These are phyloP conservation scores for Zosterops pallidus DNA, from an alignment of 2,113 vertebrate genomes.

Conservation along the genomic window DNA sequence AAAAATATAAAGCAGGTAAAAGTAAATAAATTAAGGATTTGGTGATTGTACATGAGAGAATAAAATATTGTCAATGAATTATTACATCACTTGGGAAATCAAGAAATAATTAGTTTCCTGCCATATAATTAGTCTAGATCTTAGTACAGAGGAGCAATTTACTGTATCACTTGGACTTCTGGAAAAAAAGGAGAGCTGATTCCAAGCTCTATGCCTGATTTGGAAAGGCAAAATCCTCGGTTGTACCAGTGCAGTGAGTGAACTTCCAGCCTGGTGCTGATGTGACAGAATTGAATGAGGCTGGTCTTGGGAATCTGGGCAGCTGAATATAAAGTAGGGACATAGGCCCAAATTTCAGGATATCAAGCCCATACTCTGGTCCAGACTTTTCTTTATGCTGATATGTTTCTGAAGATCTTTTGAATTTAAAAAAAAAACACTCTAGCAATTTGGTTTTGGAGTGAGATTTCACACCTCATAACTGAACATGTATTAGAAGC, in stretches of 20 bases:
- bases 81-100: neutral
- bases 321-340: neutral
- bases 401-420: neutral
- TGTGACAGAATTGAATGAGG: neutral
- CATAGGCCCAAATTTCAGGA: neutral
- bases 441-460: neutral
- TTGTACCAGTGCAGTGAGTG: neutral
- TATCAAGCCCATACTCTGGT: neutral
- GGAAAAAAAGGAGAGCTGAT: neutral
- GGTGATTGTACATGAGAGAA: neutral
- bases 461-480: constrained; percentile 26
- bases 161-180: neutral
- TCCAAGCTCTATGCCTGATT: neutral
- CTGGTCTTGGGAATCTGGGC: neutral
- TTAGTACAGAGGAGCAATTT: neutral
- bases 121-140: neutral
- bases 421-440: neutral
- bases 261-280: neutral
- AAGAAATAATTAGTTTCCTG: neutral
- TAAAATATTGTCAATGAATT: neutral
- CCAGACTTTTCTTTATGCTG: neutral
- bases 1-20: neutral
- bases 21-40: neutral
- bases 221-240: neutral
- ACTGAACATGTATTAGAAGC: neutral